phyloP scores from a whole-genome alignment of 2,113 vertebrate genomes.

The Cynopterus brachyotis region DNA sequence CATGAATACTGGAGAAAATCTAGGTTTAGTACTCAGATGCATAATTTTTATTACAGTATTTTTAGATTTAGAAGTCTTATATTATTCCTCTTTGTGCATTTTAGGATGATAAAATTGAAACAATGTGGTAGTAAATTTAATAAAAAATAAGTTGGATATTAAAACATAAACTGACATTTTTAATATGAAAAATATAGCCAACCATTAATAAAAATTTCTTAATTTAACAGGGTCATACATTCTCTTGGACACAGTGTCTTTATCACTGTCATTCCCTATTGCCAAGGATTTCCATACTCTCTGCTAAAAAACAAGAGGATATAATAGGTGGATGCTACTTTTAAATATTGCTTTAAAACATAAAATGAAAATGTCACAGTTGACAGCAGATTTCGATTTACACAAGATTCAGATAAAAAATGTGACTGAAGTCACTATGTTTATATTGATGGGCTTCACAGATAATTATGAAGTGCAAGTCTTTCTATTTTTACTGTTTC shows the following conservation, averaged over 20 bases:
- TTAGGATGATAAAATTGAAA: background rate
- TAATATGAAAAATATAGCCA: background rate
- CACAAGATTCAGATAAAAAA: background rate
- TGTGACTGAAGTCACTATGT: background rate
- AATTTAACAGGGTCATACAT: background rate
- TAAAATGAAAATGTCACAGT: background rate
- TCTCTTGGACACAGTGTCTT: background rate
- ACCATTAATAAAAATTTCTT: background rate
- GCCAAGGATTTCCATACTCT: background rate
- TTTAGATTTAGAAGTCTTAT: background rate
- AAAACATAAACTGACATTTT: background rate
- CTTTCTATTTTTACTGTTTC: slow-evolving; percentile 47
- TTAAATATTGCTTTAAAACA: background rate
- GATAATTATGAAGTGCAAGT: background rate
- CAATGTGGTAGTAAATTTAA: background rate
- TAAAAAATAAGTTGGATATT: background rate
- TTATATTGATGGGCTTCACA: slow-evolving; percentile 56
- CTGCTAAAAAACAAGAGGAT: background rate
- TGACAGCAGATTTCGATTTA: background rate
- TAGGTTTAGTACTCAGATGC: background rate
- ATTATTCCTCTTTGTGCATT: background rate
- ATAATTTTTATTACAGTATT: background rate
- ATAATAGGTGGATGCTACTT: background rate
- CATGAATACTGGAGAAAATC: background rate
- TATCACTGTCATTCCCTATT: background rate